Evolutionary conservation across 2,797 vertebrate species (phyloP), one percentile per base, ranked within the genome.

Genomic region (Silurus lanzhouensis): DNA sequence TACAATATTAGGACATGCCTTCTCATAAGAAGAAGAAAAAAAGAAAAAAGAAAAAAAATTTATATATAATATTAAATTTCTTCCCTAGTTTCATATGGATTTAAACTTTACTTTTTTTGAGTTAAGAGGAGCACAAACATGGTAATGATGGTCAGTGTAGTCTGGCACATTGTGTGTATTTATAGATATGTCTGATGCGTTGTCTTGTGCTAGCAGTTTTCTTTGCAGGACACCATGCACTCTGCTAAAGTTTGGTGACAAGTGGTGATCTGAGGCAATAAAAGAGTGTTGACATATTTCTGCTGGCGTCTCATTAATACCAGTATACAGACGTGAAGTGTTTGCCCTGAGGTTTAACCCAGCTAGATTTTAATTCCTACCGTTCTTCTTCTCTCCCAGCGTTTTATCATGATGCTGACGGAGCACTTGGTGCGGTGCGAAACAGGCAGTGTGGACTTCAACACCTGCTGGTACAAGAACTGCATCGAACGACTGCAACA

Each of bases 391-490:
- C 10, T 38, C 13, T 61, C 31, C 80, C 87, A 99, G 98, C 96
- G 98, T 68, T 99, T 99, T 93, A 99, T 99, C 94, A 99, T 99
- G 98, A 91, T 99, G 92, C 83, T 99, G 91, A 99, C 98, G 0
- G 98, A 99, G 91, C 98, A 99, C 87, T 93, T 99, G 68, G 97
- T 98, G 19, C 97, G 97, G 82, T 99, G 98, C 48, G 98, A 99
- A 91, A 99, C 97, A 0, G 96, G 96, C 83, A 96, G 97, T 20
- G 95, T 96, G 14, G 97, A 97, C 93, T 94, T 98, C 57, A 96
- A 96, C 92, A 99, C 98, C 10, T 95, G 96, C 0, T 99, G 98
- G 98, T 99, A 99, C 89, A 99, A 97, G 91, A 99, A 96, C 94
- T 99, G 98, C 76, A 97, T 97, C 90, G 97, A 99, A 91, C 94